Evolutionary conservation across 2,888 invertebrate species (phyloP), one percentile per base, ranked within the genome.

Genomic region (Tenthredo amoena): DNA sequence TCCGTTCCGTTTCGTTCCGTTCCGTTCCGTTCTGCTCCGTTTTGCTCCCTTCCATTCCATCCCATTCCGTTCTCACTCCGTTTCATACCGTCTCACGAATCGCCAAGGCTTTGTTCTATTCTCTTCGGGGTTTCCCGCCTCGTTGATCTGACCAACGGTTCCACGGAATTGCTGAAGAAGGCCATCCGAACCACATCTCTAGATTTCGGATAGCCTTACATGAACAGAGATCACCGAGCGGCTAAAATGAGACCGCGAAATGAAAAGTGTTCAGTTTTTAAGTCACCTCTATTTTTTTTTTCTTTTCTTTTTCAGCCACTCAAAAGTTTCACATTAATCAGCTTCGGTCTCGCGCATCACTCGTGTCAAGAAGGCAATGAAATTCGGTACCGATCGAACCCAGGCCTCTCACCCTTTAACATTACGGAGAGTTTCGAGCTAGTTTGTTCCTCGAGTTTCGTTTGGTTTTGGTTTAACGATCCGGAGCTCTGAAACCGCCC

Each of bases 401-500:
- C 87, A 88, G 47, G 15, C 87, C 87, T 87, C 79, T 86, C 86
- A 85, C 88, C 90, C 89, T 88, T 90, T 89, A 87, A 88, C 89
- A 90, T 90, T 90, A 89, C 89, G 87, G 79, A 71, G 88, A 88
- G 89, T 89, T 89, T 88, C 40, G 40, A 81, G 81, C 62, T 81
- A 81, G 81, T 81, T 81, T 31, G 86, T 83, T 62, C 2, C 62
- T 65, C 47, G 40, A 40, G 83, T 68, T 83, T 71, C 83, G 89
- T 89, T 89, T 86, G 86, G 88, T 87, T 81, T 89, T 88, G 87
- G 89, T 87, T 90, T 88, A 88, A 86, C 90, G 88, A 87, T 87
- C 87, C 88, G 88, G 87, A 86, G 68, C 82, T 15, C 55, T 81
- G 15, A 81, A 85, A 7, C 58, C 18, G 40, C 37, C 81, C 43